phyloP scores from a whole-genome alignment of 2,797 vertebrate species.

The Chrosomus eos region DNA sequence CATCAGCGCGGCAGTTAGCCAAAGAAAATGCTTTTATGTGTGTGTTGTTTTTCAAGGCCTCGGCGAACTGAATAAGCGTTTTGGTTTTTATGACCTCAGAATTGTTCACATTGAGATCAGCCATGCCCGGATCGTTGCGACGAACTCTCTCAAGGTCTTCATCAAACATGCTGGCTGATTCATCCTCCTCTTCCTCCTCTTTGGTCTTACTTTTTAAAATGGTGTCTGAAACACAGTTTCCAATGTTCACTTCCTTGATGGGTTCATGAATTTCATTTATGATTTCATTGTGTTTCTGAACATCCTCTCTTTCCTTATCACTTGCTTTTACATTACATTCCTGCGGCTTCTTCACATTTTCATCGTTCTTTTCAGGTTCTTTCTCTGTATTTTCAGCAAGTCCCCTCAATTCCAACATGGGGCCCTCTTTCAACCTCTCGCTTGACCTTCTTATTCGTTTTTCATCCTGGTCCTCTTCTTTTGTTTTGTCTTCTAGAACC shows the following conservation, averaged over 20 bases:
- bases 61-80: constrained; percentile 91
- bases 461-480: constrained; percentile 68
- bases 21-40: constrained; percentile 87
- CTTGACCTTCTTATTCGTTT: constrained; percentile 61
- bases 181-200: constrained; percentile 77
- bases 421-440: constrained; percentile 54
- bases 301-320: constrained; percentile 58
- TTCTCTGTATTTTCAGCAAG: constrained; percentile 45
- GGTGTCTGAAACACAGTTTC: constrained; percentile 70
- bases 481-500: constrained; percentile 70
- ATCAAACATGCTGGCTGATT: constrained; percentile 89
- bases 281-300: constrained; percentile 60
- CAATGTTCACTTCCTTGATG: constrained; percentile 57
- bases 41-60: constrained; percentile 88
- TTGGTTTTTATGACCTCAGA: constrained; percentile 93
- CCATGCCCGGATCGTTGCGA: constrained; percentile 83
- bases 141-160: constrained; percentile 89
- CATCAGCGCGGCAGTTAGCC: constrained; percentile 93
- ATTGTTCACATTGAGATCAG: constrained; percentile 95
- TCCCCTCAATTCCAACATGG: constrained; percentile 18
- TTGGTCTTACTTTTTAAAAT: constrained; percentile 67
- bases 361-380: constrained; percentile 19
- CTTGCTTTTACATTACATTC: constrained; percentile 67
- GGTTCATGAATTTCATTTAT: constrained; percentile 52
- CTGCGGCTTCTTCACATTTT: constrained; percentile 45